Percentiles rank a stretch among this genome's conserved stretches.
phyloP scores from a whole-genome alignment of 2,113 vertebrate genomes.

The Parotia lawesii region DNA sequence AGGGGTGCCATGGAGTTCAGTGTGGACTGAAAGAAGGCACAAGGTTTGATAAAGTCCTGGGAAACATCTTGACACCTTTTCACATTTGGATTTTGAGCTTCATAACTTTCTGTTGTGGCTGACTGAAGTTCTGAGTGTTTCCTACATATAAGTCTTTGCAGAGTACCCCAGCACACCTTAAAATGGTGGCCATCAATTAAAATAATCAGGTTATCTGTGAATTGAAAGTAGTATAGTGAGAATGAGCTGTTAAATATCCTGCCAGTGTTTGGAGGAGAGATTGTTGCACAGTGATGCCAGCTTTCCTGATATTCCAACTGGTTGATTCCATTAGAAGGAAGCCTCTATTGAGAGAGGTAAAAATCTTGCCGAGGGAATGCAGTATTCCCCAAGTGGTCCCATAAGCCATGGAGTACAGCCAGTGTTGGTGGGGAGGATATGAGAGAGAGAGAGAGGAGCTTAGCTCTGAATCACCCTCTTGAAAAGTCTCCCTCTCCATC shows the following conservation, averaged over 20 bases:
- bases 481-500: background rate
- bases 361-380: background rate
- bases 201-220: background rate
- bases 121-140: background rate
- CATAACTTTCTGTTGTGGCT: background rate
- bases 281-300: background rate
- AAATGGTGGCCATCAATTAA: background rate
- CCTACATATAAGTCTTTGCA: background rate
- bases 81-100: background rate
- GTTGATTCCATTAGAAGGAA: background rate
- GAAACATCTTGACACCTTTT: background rate
- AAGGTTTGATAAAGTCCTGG: background rate
- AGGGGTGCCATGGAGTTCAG: background rate
- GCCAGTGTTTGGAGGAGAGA: background rate
- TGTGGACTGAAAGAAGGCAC: background rate
- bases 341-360: background rate
- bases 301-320: background rate
- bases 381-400: background rate
- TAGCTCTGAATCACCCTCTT: background rate
- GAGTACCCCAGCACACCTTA: background rate
- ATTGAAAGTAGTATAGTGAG: background rate
- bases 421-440: background rate
- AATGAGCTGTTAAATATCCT: background rate
- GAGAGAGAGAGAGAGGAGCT: background rate
- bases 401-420: background rate